A percentile compares a stretch with the other conserved stretches of the same genome.
phyloP scores from a whole-genome alignment of 2,113 vertebrate genomes.

The Ascaphus truei region DNA sequence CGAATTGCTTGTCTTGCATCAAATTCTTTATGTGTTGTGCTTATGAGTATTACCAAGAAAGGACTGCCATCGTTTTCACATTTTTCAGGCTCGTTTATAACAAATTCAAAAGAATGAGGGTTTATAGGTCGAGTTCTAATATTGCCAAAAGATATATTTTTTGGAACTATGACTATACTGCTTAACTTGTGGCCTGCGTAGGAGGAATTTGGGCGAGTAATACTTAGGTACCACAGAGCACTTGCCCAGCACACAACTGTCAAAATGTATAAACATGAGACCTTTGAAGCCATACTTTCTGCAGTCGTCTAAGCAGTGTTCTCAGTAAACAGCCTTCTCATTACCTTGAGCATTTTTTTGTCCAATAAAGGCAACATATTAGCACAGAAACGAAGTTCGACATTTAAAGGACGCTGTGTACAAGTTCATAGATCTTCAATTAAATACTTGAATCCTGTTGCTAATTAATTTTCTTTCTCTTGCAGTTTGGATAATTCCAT shows the following conservation, averaged over 20 bases:
- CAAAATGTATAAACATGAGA: conserved; percentile 92
- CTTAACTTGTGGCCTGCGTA: conserved; percentile 80
- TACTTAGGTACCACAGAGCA: conserved; percentile 92
- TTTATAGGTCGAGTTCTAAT: conserved; percentile 94
- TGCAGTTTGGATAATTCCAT: conserved; percentile 41
- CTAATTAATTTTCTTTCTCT: conserved; percentile 45
- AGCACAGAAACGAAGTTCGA: conserved; percentile 59
- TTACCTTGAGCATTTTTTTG: conserved; percentile 55
- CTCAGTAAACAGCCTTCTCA: conserved; percentile 62
- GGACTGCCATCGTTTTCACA: conserved; percentile 76
- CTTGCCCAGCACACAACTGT: conserved; percentile 98
- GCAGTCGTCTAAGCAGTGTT: conserved; percentile 63
- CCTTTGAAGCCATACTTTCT: conserved; percentile 95
- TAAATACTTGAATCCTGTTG: conserved; percentile 35
- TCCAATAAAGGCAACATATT: conserved; percentile 68
- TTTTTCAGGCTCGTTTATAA: conserved; percentile 94
- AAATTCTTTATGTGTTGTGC: conserved; percentile 95
- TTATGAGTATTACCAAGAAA: conserved; percentile 95
- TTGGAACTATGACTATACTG: conserved; percentile 70
- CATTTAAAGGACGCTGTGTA: conserved; percentile 24
- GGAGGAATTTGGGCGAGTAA: conserved; percentile 85
- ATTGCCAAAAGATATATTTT: conserved; percentile 87
- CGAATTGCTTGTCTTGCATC: conserved; percentile 95
- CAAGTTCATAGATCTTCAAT: conserved; percentile 43
- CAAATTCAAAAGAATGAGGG: conserved; percentile 88